A percentile compares a stretch with the other conserved stretches of the same genome.
These are phyloP conservation scores for Orius laevigatus DNA, from an alignment of 1,140 invertebrate species.

Conservation along the genomic window DNA sequence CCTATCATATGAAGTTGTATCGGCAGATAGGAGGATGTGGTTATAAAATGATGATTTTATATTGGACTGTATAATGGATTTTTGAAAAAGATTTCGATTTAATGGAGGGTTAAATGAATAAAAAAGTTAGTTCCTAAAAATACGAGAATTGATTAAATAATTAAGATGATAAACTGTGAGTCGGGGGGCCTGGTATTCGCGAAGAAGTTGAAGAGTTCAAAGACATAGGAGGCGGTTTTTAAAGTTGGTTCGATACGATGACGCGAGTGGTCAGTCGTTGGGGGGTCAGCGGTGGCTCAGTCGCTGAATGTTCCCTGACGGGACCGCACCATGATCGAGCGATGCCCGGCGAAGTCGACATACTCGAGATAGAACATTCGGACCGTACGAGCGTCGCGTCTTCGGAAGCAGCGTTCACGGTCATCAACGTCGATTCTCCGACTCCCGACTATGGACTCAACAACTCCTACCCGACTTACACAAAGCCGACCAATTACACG, in stretches of 20 bases:
- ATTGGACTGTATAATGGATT: background rate
- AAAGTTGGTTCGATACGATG: conserved; percentile 6
- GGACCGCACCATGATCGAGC: background rate
- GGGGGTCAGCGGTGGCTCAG: background rate
- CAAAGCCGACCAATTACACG: conserved; percentile 20
- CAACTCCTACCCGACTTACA: conserved; percentile 21
- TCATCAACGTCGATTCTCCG: conserved; percentile 9
- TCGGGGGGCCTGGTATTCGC: background rate
- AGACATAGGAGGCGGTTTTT: conserved; percentile 4
- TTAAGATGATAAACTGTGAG: background rate
- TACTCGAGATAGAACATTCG: background rate
- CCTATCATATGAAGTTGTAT: too few species aligned
- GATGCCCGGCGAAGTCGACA: conserved; percentile 5
- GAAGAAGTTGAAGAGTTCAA: conserved; percentile 8
- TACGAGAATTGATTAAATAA: too few species aligned
- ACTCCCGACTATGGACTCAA: background rate
- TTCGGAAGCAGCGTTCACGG: conserved; percentile 1
- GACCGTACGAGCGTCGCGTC: background rate
- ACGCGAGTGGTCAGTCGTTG: conserved; percentile 7
- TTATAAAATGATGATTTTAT: background rate
- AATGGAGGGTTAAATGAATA: background rate
- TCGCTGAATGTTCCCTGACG: background rate
- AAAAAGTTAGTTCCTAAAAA: background rate
- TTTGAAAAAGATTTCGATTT: background rate
- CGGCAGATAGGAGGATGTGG: background rate